Percentiles rank a stretch among this genome's conserved stretches.
phyloP scores from a whole-genome alignment of 2,888 invertebrate species.

The Lepidocyrtinus sp. region DNA sequence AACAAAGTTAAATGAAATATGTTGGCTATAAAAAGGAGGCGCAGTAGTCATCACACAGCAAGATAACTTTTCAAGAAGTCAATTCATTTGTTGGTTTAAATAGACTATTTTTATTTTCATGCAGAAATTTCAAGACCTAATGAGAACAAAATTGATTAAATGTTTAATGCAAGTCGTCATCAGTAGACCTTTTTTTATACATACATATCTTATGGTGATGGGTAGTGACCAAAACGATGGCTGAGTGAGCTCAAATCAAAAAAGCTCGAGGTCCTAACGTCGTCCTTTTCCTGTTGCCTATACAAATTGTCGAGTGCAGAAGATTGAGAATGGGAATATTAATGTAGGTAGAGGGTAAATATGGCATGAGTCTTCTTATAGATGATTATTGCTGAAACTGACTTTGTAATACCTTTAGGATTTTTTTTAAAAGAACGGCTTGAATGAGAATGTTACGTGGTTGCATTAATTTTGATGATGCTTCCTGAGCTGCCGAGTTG shows the following conservation, averaged over 20 bases:
- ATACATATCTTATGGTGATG: not conserved
- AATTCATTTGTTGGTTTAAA: too few relatives aligned
- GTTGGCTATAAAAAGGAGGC: not conserved
- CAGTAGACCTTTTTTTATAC: not conserved
- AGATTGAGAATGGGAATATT: not conserved
- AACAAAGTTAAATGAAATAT: not conserved
- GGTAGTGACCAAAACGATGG: not conserved
- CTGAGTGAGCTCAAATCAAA: not conserved
- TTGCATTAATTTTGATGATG: not conserved
- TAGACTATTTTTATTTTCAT: constrained; percentile 33
- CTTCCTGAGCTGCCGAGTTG: not conserved
- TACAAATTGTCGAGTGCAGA: not conserved
- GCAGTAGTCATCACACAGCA: too few relatives aligned
- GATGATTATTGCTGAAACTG: not conserved
- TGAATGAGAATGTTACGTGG: not conserved
- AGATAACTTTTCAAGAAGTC: too few relatives aligned
- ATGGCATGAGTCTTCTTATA: not conserved
- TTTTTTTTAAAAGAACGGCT: not conserved
- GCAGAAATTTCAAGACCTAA: constrained; percentile 27
- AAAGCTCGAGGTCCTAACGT: not conserved
- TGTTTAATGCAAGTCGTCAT: not conserved
- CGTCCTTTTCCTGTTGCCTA: not conserved
- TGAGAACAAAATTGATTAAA: constrained; percentile 8
- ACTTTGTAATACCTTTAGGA: not conserved
- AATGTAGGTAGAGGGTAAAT: not conserved